phyloP scores from a whole-genome alignment of 2,888 invertebrate species.

The Agrochola litura region DNA sequence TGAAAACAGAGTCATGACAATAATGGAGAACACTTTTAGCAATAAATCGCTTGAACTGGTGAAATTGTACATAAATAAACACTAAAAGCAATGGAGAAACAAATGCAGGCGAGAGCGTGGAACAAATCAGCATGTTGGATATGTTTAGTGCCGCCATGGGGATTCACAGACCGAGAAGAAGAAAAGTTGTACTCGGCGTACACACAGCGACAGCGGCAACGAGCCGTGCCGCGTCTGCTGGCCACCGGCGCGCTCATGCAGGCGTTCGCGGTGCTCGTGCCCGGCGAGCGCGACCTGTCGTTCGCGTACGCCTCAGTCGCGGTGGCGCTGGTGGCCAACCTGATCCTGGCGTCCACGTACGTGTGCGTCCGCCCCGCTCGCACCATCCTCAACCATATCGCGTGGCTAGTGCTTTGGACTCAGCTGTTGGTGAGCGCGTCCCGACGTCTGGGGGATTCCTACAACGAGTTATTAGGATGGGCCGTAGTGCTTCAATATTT shows the following conservation, averaged over 20 bases:
- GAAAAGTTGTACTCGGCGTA: conserved; percentile 84
- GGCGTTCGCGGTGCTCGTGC: conserved; percentile 80
- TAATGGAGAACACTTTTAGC: conserved; percentile 48
- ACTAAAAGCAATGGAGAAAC: conserved; percentile 79
- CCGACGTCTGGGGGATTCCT: conserved; percentile 87
- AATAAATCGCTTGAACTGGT: conserved; percentile 46
- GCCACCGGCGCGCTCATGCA: conserved; percentile 82
- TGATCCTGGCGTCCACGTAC: conserved; percentile 76
- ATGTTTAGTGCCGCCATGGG: conserved; percentile 84
- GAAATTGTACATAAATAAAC: conserved; percentile 35
- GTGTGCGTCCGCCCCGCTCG: conserved; percentile 78
- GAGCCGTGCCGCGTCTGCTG: conserved; percentile 83
- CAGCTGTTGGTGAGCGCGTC: conserved; percentile 84
- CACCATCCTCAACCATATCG: conserved; percentile 91
- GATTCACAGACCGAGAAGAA: conserved; percentile 81
- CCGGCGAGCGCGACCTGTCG: conserved; percentile 81
- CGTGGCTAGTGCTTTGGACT: conserved; percentile 91
- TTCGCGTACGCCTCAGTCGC: conserved; percentile 78
- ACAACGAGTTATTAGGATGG: conserved; percentile 93
- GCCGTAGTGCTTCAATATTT: conserved; percentile 93
- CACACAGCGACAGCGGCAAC: conserved; percentile 83
- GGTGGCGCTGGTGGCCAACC: conserved; percentile 75
- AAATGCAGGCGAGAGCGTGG: conserved; percentile 72
- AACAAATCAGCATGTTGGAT: conserved; percentile 75
- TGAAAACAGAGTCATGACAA: conserved; percentile 45